A percentile compares a stretch with the other conserved stretches of the same genome.
Conservation (phyloP, 2,888 invertebrate species). For the Tolmerus cingulatus region DNA sequence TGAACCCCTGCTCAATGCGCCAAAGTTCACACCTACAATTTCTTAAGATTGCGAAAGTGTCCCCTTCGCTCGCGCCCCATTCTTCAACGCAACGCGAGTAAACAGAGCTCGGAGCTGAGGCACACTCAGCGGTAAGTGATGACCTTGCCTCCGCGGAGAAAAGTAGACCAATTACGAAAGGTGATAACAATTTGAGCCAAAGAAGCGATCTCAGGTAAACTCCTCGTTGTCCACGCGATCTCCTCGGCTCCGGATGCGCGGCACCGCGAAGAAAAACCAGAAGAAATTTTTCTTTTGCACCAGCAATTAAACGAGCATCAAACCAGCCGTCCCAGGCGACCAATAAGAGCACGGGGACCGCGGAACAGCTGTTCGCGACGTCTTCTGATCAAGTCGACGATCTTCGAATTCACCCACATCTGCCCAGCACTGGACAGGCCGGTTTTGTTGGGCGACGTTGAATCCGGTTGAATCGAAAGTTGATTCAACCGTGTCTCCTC, state of each 20-base stretch:
- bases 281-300: not conserved
- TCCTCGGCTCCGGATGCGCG: not conserved
- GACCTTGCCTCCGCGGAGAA: not conserved
- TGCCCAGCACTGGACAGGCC: not conserved
- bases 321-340: constrained; percentile 3
- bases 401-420: constrained; percentile 26
- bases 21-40: not conserved
- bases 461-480: not conserved
- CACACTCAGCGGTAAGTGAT: not conserved
- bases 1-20: not conserved
- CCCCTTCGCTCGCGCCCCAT: not conserved
- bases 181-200: not conserved
- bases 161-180: not conserved
- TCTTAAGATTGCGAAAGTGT: not conserved
- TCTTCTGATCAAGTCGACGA: not conserved
- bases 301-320: not conserved
- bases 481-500: not conserved
- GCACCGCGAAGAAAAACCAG: not conserved
- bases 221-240: not conserved
- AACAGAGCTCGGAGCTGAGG: not conserved
- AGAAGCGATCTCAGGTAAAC: not conserved
- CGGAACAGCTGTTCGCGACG: constrained; percentile 25
- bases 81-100: not conserved
- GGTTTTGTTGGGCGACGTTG: not conserved
- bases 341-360: not conserved